phyloP scores from a whole-genome alignment of 2,888 invertebrate species.

The Neoascia interrupta region DNA sequence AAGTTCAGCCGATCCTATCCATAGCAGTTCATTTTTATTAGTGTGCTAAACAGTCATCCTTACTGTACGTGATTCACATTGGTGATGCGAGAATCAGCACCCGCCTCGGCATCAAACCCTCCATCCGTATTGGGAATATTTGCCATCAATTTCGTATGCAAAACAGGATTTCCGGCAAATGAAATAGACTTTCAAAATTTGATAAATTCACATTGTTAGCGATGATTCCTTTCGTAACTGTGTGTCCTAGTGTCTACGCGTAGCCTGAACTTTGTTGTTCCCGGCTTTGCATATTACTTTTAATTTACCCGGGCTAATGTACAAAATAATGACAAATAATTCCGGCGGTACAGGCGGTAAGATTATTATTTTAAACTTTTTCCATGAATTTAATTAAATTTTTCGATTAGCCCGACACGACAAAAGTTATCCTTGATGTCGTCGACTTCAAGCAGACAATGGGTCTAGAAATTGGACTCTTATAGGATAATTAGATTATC shows the following conservation, averaged over 20 bases:
- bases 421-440: slow-evolving; percentile 11
- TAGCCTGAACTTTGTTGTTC: slow-evolving; percentile 25
- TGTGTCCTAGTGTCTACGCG: slow-evolving; percentile 6
- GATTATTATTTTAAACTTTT: slow-evolving; percentile 54
- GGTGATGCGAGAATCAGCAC: slow-evolving; percentile 38
- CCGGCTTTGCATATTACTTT: slow-evolving; percentile 21
- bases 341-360: slow-evolving; percentile 26
- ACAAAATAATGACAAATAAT: background rate
- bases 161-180: slow-evolving; percentile 67
- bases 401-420: slow-evolving; percentile 48
- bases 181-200: slow-evolving; percentile 70
- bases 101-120: background rate
- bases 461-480: background rate
- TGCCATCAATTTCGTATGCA: slow-evolving; percentile 67
- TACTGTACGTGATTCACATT: slow-evolving; percentile 64
- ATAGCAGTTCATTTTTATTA: slow-evolving; percentile 69
- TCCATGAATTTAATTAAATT: slow-evolving; percentile 63
- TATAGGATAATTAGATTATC: slow-evolving; percentile 21
- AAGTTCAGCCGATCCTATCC: slow-evolving; percentile 66
- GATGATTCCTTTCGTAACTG: slow-evolving; percentile 61
- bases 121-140: slow-evolving; percentile 40
- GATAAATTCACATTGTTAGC: slow-evolving; percentile 69
- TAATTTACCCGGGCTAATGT: slow-evolving; percentile 15
- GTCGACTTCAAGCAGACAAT: background rate
- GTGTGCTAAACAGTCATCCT: slow-evolving; percentile 69